Evolutionary conservation across 2,113 vertebrate genomes (phyloP), one percentile per base, ranked within the genome.

Genomic region (Ptilorrhoa leucosticta): DNA sequence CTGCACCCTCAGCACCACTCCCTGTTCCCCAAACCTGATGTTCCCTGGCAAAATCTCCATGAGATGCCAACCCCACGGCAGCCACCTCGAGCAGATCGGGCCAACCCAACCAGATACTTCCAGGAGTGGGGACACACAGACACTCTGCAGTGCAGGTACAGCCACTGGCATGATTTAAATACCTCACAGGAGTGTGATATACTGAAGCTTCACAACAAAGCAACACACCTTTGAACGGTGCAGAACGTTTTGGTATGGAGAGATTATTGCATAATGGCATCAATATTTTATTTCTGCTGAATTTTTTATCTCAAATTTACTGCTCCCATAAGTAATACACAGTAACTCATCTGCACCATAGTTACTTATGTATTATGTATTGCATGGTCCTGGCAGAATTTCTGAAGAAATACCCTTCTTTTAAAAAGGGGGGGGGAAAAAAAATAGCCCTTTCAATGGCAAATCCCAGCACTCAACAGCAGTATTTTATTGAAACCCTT

Each of bases 211-310:
- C 70, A 83, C 63, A 44, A 56, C 71, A 95, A 92, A 64, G 94
- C 77, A 93, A 39, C 64, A 68, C 28, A 87, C 40, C 84, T 94
- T 80, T 7, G 6, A 76, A 92, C 45, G 64, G 45, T 42, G 44
- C 81, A 89, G 83, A 88, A 71, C 76, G 30, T 58, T 94, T 68
- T 63, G 72, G 61, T 73, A 77, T 4, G 40, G 54, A 42, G 71
- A 88, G 45, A 89, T 96, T 93, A 95, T 85, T 92, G 90, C 77
- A 96, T 96, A 96, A 94, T 84, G 45, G 23, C 91, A 97, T 98
- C 95, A 97, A 97, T 97, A 97, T 96, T 98, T 98, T 93, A 97
- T 97, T 90, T 96, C 86, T 94, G 69, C 69, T 97, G 90, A 97
- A 97, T 97, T 96, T 97, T 98, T 97, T 69, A 97, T 96, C 69